phyloP scores from a whole-genome alignment of 1,140 invertebrate species.

The Littorina saxatilis region DNA sequence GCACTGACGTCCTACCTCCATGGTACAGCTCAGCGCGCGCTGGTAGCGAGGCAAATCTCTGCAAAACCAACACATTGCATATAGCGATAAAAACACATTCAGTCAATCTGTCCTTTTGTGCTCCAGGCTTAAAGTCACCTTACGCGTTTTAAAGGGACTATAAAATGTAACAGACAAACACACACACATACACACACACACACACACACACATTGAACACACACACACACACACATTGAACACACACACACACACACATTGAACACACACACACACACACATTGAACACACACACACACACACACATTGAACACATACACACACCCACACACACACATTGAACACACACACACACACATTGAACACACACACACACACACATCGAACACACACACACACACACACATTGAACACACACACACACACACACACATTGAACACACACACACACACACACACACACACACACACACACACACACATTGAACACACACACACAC shows the following conservation, averaged over 20 bases:
- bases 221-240: not conserved
- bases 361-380: not conserved
- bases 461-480: not conserved
- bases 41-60: constrained; percentile 19
- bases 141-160: not conserved
- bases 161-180: not conserved
- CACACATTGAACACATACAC: not conserved
- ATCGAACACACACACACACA: constrained; percentile 1
- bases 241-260: no score
- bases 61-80: not conserved
- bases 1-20: not conserved
- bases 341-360: not conserved
- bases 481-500: not conserved
- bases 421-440: not conserved
- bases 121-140: not conserved
- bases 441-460: not conserved
- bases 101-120: not conserved
- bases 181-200: no score
- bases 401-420: not conserved
- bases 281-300: not conserved
- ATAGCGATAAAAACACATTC: not conserved
- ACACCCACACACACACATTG: not conserved
- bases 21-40: not conserved
- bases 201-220: no score
- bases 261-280: no score